Evolutionary conservation across 1,140 invertebrate genomes (phyloP).

Genomic region (Homalodisca vitripennis): DNA sequence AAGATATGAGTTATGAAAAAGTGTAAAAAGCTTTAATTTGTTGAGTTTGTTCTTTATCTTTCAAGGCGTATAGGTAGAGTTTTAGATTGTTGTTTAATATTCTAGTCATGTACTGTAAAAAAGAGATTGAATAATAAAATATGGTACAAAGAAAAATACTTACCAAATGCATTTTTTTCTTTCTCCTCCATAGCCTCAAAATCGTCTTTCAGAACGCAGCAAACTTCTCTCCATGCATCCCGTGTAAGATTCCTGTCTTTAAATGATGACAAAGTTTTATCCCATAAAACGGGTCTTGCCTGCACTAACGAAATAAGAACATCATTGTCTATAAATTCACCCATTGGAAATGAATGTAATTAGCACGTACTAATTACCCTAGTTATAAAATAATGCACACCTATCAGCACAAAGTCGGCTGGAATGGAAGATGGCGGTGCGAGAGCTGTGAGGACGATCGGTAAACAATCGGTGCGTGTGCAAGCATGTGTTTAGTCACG

Average conservation of each 20-base stretch:
- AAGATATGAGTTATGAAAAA: conserved; percentile 30
- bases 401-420: too few species aligned
- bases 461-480: too few species aligned
- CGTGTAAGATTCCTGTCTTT: conserved; percentile 22
- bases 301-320: conserved; percentile 37
- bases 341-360: too few species aligned
- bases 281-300: conserved; percentile 11
- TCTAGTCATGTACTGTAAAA: background rate
- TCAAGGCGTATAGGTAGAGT: background rate
- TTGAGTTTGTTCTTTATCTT: background rate
- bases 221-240: background rate
- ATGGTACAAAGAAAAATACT: background rate
- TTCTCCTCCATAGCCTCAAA: background rate
- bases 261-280: conserved; percentile 31
- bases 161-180: conserved; percentile 17
- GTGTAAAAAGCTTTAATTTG: background rate
- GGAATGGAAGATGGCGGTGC: too few species aligned
- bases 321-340: conserved; percentile 41
- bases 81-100: background rate
- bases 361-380: too few species aligned
- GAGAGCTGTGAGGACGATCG: too few species aligned
- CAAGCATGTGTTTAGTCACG: too few species aligned
- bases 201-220: background rate
- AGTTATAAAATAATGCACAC: too few species aligned
- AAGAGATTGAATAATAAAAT: background rate